These are phyloP conservation scores for Bemisia tabaci DNA, from an alignment of 1,140 invertebrate genomes.

Conservation along the genomic window DNA sequence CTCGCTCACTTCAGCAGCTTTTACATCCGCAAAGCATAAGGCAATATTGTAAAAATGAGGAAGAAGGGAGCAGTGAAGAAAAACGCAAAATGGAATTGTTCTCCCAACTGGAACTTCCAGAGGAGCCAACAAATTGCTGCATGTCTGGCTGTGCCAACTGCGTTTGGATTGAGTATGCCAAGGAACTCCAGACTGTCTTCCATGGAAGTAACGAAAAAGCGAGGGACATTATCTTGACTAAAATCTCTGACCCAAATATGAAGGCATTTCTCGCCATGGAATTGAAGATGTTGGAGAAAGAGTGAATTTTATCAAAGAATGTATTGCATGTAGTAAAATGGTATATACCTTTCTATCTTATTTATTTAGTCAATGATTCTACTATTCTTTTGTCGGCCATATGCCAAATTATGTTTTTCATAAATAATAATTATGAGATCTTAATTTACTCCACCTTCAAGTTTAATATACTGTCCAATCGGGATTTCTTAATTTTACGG, in stretches of 20 bases:
- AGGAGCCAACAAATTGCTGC: constrained; percentile 71
- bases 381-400: too few species aligned
- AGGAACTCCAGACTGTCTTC: constrained; percentile 55
- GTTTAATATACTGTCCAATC: too few species aligned
- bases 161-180: constrained; percentile 86
- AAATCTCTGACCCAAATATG: constrained; percentile 67
- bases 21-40: too few species aligned
- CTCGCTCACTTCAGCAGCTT: too few species aligned
- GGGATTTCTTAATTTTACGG: too few species aligned
- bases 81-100: background rate
- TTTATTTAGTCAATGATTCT: too few species aligned
- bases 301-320: background rate
- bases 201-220: constrained; percentile 47
- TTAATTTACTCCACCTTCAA: too few species aligned
- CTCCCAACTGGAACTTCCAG: constrained; percentile 30
- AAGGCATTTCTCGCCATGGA: constrained; percentile 64
- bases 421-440: too few species aligned
- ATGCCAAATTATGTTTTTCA: too few species aligned
- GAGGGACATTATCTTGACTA: constrained; percentile 55
- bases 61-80: background rate
- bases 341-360: too few species aligned
- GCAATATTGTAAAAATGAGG: constrained; percentile 10
- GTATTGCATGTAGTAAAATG: too few species aligned
- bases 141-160: constrained; percentile 89
- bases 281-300: constrained; percentile 29